Conservation (phyloP, 2,113 vertebrate genomes). For the Puntigrus tetrazona region DNA sequence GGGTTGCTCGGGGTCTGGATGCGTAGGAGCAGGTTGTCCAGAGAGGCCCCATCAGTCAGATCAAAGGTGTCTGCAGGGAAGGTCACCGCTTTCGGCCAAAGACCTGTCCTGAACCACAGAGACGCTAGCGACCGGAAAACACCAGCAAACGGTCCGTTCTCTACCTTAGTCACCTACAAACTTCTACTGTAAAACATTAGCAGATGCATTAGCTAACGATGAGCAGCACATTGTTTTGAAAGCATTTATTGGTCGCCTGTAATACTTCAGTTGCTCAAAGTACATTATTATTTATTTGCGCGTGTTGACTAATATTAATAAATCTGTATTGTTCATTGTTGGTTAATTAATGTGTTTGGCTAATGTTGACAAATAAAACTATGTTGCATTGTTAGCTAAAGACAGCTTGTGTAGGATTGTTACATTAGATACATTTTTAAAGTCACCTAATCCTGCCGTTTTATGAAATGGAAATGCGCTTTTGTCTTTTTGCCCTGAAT, state of each 20-base stretch:
- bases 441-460: not conserved
- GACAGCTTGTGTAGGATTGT: not conserved
- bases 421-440: not conserved
- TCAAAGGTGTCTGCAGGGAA: constrained; percentile 73
- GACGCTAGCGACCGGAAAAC: constrained; percentile 43
- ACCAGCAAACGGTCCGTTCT: not conserved
- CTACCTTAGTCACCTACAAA: not conserved
- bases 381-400: not conserved
- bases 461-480: not conserved
- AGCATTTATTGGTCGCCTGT: too few relatives aligned
- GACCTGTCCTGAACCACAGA: constrained; percentile 57
- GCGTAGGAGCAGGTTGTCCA: constrained; percentile 75
- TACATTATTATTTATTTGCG: too few relatives aligned
- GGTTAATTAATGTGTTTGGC: not conserved
- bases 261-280: too few relatives aligned
- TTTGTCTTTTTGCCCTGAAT: not conserved
- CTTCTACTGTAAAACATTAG: not conserved
- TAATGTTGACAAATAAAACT: not conserved
- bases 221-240: too few relatives aligned
- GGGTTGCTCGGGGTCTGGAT: constrained; percentile 62
- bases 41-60: constrained; percentile 77
- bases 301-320: not conserved
- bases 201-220: not conserved
- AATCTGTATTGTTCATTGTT: not conserved
- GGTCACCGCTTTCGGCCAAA: constrained; percentile 70